Percentiles rank a stretch among this genome's conserved stretches.
These are phyloP conservation scores for Diarsia mendica DNA, from an alignment of 2,888 invertebrate genomes.

Conservation along the genomic window DNA sequence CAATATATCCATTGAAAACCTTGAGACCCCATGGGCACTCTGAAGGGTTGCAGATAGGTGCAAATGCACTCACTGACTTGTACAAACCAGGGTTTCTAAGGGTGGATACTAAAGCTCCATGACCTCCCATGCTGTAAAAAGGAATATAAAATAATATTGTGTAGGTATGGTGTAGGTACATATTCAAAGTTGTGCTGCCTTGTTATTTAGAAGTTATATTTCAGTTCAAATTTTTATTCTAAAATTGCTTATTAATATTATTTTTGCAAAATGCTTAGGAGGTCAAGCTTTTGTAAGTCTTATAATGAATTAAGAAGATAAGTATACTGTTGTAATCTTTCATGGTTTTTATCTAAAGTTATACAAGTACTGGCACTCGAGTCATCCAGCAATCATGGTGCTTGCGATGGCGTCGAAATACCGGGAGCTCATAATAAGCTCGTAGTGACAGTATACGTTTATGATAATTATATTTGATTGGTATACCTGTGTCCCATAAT, in stretches of 20 bases:
- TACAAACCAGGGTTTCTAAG: conserved; percentile 97
- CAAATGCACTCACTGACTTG: conserved; percentile 97
- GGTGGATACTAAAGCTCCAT: conserved; percentile 97
- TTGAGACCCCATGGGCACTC: conserved; percentile 97
- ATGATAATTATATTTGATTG: not conserved
- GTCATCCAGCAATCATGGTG: too few species aligned
- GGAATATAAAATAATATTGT: too few species aligned
- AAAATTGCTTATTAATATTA: not conserved
- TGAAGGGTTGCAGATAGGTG: conserved; percentile 97
- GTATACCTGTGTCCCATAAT: conserved; percentile 95
- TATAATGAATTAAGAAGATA: not conserved
- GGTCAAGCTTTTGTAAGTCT: not conserved
- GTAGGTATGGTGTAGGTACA: too few species aligned
- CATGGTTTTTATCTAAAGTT: too few species aligned
- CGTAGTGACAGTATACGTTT: too few species aligned
- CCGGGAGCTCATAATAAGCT: too few species aligned
- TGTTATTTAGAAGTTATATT: not conserved
- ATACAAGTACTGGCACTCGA: too few species aligned
- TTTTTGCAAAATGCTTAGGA: not conserved
- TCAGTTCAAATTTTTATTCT: not conserved
- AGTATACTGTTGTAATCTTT: too few species aligned
- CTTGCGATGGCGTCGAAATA: too few species aligned
- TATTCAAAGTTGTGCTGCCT: not conserved
- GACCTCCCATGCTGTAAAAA: conserved; percentile 98
- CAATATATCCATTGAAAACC: conserved; percentile 95